A percentile compares a stretch with the other conserved stretches of the same genome.
Evolutionary conservation across 2,888 invertebrate species (phyloP).

Genomic region (Cabera pusaria): DNA sequence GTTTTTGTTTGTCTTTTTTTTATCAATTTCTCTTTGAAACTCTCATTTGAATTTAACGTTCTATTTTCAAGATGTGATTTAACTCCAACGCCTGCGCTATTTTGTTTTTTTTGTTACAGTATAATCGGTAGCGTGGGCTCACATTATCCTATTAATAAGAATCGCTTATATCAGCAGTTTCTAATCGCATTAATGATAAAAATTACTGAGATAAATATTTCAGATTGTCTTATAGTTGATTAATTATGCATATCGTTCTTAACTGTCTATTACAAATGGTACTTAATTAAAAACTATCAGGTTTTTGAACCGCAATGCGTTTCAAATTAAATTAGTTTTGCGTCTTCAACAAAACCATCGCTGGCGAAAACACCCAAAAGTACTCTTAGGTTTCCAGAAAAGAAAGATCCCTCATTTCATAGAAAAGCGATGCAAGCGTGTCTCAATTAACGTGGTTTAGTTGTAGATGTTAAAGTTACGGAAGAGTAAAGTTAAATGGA

Average conservation of each 20-base stretch:
- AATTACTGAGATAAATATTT: no score
- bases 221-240: no score
- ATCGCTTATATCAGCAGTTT: constrained; percentile 3
- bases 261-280: no score
- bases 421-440: constrained; percentile 9
- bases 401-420: not conserved
- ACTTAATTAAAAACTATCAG: no score
- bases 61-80: constrained; percentile 1
- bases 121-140: constrained; percentile 1
- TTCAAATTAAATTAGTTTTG: constrained; percentile 52
- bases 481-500: constrained; percentile 29
- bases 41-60: not conserved
- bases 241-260: no score
- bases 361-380: constrained; percentile 27
- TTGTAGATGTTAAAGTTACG: constrained; percentile 24
- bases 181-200: constrained; percentile 10
- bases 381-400: constrained; percentile 1
- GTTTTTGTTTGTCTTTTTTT: constrained; percentile 18
- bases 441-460: constrained; percentile 3
- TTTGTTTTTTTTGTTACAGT: not conserved
- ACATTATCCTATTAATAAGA: constrained; percentile 2
- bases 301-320: constrained; percentile 28
- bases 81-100: not conserved
- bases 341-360: constrained; percentile 43
- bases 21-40: constrained; percentile 2